phyloP scores from a whole-genome alignment of 1,140 invertebrate genomes.

The Conus betulinus region DNA sequence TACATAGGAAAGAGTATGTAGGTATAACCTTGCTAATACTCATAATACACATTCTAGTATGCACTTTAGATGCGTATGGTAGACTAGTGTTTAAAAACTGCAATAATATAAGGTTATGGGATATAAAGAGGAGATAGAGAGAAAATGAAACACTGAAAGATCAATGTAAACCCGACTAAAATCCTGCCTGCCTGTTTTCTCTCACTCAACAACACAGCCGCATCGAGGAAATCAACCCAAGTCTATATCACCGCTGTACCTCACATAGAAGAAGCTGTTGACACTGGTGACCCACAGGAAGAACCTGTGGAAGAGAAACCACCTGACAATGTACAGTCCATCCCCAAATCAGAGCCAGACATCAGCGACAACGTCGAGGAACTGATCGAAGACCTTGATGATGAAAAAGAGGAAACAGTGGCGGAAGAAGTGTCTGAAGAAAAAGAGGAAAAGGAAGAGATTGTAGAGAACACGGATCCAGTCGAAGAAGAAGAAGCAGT shows the following conservation, averaged over 20 bases:
- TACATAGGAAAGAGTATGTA: too few relatives aligned
- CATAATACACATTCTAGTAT: too few relatives aligned
- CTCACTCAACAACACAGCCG: not conserved
- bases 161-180: not conserved
- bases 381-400: not conserved
- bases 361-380: not conserved
- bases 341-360: not conserved
- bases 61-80: too few relatives aligned
- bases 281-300: not conserved
- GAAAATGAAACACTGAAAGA: not conserved
- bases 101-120: too few relatives aligned
- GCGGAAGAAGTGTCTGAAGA: not conserved
- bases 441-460: not conserved
- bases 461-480: too few relatives aligned
- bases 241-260: slow-evolving; percentile 1
- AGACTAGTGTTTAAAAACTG: too few relatives aligned
- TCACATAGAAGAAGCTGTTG: not conserved
- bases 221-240: not conserved
- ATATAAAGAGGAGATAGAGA: too few relatives aligned
- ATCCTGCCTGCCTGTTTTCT: not conserved
- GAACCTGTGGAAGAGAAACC: not conserved
- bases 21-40: too few relatives aligned
- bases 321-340: slow-evolving; percentile 3
- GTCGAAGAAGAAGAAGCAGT: not conserved
- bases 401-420: not conserved